Conservation (phyloP, 2,797 vertebrate species). For the Sebastes aleutianus region DNA sequence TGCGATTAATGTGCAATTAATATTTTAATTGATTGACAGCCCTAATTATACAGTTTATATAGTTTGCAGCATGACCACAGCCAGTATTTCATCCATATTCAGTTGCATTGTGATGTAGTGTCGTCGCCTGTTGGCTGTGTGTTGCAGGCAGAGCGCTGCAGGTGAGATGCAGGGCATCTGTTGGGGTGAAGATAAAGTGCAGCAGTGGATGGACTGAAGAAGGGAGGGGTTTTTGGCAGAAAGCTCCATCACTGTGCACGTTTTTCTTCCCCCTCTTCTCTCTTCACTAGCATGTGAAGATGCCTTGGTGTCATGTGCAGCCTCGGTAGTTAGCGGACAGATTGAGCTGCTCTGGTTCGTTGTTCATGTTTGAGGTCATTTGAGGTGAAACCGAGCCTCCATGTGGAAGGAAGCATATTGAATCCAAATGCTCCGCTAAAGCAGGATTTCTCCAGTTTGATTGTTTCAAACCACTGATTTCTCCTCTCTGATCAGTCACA, state of each 20-base stretch:
- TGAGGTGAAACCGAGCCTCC: slow-evolving; percentile 29
- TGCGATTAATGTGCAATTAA: no score
- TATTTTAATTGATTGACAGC: no score
- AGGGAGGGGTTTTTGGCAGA: not conserved
- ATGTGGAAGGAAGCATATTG: not conserved
- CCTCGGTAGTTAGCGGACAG: not conserved
- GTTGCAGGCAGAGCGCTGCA: slow-evolving; percentile 2
- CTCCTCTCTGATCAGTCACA: slow-evolving; percentile 46
- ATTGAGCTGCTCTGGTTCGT: not conserved
- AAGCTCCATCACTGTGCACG: not conserved
- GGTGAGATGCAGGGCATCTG: slow-evolving; percentile 13
- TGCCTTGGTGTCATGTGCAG: not conserved
- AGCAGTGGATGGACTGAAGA: not conserved
- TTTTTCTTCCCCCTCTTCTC: not conserved
- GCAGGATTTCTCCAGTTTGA: slow-evolving; percentile 27
- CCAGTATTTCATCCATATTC: not conserved
- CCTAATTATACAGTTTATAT: not conserved
- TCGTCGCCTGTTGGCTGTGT: not conserved
- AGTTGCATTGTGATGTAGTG: not conserved
- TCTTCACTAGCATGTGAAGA: not conserved
- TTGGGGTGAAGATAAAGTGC: not conserved
- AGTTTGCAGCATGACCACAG: not conserved
- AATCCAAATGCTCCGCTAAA: not conserved
- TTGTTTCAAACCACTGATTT: slow-evolving; percentile 29
- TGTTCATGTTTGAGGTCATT: slow-evolving; percentile 4